A percentile compares a stretch with the other conserved stretches of the same genome.
Conservation (phyloP, 2,113 vertebrate genomes). For the Petrocephalus microphthalmus region DNA sequence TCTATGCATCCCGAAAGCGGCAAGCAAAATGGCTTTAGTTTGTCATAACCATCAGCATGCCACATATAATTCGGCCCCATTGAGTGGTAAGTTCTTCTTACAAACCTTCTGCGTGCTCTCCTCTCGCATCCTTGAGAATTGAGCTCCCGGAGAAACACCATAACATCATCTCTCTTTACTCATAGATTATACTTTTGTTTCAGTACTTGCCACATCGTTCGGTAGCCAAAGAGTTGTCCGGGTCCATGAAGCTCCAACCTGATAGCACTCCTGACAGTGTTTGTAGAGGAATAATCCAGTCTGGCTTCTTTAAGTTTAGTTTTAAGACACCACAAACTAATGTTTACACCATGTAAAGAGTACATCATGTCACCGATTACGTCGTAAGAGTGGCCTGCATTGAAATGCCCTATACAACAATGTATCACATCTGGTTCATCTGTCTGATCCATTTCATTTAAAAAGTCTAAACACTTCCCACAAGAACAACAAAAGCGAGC, state of each 20-base stretch:
- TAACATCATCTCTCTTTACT: constrained; percentile 28
- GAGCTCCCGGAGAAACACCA: constrained; percentile 27
- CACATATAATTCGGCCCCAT: constrained; percentile 35
- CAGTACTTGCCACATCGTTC: constrained; percentile 26
- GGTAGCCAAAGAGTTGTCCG: constrained; percentile 20
- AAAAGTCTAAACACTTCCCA: neutral
- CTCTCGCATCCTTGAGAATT: constrained; percentile 18
- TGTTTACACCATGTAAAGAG: neutral
- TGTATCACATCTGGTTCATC: no score
- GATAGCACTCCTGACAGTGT: neutral
- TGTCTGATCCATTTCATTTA: neutral
- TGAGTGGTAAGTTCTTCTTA: constrained; percentile 28
- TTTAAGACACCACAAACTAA: neutral
- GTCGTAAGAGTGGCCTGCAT: neutral
- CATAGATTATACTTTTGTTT: constrained; percentile 20
- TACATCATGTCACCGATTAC: neutral
- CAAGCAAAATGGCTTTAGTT: constrained; percentile 35
- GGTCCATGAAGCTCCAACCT: constrained; percentile 17
- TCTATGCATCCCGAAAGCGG: constrained; percentile 34
- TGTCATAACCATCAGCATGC: constrained; percentile 37
- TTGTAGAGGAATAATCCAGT: constrained; percentile 12
- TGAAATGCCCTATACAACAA: neutral
- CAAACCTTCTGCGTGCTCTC: constrained; percentile 22
- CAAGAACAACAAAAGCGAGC: neutral
- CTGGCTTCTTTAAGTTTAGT: neutral